Conservation (phyloP, 2,888 invertebrate species). For the Plebejus melissa region DNA sequence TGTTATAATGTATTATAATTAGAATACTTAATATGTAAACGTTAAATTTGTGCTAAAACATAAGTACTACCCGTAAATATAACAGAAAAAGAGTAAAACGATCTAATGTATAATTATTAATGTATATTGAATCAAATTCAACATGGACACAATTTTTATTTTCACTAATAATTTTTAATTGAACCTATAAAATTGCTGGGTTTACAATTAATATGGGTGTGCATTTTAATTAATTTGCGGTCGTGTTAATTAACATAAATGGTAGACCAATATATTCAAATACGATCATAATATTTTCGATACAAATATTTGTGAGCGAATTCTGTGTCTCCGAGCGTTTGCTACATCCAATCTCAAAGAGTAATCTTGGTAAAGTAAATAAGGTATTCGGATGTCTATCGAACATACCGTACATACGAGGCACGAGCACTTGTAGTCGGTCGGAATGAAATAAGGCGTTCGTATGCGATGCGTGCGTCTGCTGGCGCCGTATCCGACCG, state of each 20-base stretch:
- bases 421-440: slow-evolving; percentile 36
- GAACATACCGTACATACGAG: background rate
- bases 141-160: background rate
- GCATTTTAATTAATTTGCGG: slow-evolving; percentile 2
- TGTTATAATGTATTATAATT: background rate
- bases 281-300: slow-evolving; percentile 5
- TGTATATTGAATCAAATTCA: background rate
- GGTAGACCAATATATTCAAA: background rate
- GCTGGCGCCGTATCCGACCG: slow-evolving; percentile 54
- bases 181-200: background rate
- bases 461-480: slow-evolving; percentile 48
- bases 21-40: too few species aligned
- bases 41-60: too few species aligned
- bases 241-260: slow-evolving; percentile 7
- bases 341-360: slow-evolving; percentile 3
- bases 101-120: background rate
- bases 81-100: background rate
- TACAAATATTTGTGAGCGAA: background rate
- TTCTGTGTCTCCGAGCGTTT: background rate
- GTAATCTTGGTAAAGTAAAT: slow-evolving; percentile 14
- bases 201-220: slow-evolving; percentile 1
- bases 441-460: slow-evolving; percentile 44
- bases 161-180: background rate
- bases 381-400: slow-evolving; percentile 2
- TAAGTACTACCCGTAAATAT: background rate